Evolutionary conservation across 2,888 invertebrate genomes (phyloP).

Genomic region (Glyphotaelius pellucidus): DNA sequence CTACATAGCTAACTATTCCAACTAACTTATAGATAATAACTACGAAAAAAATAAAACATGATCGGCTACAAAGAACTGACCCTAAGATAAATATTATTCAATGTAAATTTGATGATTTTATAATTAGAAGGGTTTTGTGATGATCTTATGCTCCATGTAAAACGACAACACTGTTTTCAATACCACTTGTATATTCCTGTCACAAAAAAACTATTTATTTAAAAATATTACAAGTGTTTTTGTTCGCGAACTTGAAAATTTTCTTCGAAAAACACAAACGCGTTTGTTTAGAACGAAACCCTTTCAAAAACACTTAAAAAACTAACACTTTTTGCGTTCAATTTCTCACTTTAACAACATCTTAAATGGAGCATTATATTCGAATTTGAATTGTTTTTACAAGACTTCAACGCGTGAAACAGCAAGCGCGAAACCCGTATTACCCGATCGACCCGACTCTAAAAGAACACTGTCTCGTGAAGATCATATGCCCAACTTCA

Average conservation of each 20-base stretch:
- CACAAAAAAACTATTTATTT: no score
- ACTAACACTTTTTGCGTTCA: neutral
- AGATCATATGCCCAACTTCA: neutral
- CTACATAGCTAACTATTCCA: no score
- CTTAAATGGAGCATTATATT: neutral
- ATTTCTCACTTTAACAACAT: neutral
- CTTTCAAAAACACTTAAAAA: neutral
- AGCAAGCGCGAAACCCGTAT: conserved; percentile 14
- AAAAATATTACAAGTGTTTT: neutral
- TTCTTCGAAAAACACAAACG: neutral
- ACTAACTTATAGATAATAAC: no score
- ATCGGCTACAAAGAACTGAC: no score
- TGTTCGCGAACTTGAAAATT: neutral
- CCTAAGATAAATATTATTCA: no score
- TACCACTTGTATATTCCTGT: no score
- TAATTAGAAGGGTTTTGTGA: no score
- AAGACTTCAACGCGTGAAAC: conserved; percentile 2
- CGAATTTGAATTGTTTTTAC: neutral
- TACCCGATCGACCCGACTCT: neutral
- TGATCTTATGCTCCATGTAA: no score
- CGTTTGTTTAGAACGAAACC: neutral
- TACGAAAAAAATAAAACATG: no score
- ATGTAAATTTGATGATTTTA: no score
- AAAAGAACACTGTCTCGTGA: conserved; percentile 18
- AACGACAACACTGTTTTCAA: no score